Percentiles rank a stretch among this genome's conserved stretches.
These are phyloP conservation scores for Drosophila setifemur DNA, from an alignment of 1,140 invertebrate genomes.

Conservation along the genomic window DNA sequence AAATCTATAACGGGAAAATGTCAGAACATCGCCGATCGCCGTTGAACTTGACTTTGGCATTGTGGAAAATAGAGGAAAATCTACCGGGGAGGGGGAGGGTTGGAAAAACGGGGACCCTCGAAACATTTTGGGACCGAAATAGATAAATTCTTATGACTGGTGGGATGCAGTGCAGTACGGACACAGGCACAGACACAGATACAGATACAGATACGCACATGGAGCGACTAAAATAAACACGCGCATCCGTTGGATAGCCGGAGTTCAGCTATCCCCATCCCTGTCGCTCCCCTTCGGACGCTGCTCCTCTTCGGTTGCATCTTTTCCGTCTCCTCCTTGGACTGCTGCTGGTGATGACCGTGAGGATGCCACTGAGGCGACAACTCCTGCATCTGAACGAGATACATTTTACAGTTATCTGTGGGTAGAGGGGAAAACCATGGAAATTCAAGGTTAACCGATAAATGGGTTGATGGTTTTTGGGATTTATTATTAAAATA, in stretches of 20 bases:
- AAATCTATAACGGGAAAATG: constrained; percentile 30
- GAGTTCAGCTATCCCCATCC: constrained; percentile 1
- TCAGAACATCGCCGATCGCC: constrained; percentile 43
- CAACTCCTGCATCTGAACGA: constrained; percentile 40
- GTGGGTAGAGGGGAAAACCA: too few relatives aligned
- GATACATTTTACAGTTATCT: not conserved
- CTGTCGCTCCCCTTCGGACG: not conserved
- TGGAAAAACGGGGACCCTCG: constrained; percentile 3
- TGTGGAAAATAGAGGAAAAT: constrained; percentile 8
- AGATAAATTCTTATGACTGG: constrained; percentile 50
- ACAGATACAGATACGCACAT: constrained; percentile 7
- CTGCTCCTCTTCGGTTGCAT: not conserved
- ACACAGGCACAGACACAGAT: constrained; percentile 8
- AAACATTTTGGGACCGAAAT: constrained; percentile 39
- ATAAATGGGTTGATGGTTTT: too few relatives aligned
- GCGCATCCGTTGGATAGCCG: constrained; percentile 58
- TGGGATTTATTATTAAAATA: too few relatives aligned
- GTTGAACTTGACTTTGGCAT: constrained; percentile 73
- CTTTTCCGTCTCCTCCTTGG: not conserved
- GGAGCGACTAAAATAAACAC: constrained; percentile 71
- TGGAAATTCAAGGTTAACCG: too few relatives aligned
- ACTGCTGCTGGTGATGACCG: constrained; percentile 47
- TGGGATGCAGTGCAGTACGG: constrained; percentile 42
- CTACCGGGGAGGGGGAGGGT: not conserved
- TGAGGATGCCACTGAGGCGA: constrained; percentile 61